Evolutionary conservation across 2,113 vertebrate species (phyloP).

Genomic region (Sceloporus tristichus): DNA sequence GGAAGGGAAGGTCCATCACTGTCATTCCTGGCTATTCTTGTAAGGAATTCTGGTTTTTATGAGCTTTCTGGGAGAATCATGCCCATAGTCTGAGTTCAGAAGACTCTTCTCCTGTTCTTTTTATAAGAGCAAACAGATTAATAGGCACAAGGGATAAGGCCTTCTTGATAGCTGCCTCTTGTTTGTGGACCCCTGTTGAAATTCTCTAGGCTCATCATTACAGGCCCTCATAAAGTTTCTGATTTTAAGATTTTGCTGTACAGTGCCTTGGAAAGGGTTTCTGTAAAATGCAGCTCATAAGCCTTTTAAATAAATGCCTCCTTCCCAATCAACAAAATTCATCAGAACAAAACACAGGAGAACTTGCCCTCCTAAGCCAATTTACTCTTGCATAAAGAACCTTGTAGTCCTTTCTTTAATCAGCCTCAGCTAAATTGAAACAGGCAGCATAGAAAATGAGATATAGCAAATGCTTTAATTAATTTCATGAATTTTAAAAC

Average conservation of each 20-base stretch:
- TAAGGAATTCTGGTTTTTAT: background rate
- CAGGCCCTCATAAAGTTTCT: background rate
- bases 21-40: background rate
- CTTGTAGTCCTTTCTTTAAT: background rate
- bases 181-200: background rate
- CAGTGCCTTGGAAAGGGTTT: background rate
- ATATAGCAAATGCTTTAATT: background rate
- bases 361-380: background rate
- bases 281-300: background rate
- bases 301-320: background rate
- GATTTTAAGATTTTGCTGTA: background rate
- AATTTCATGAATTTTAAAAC: background rate
- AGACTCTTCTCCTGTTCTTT: background rate
- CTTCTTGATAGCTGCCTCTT: no score
- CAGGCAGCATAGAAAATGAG: background rate
- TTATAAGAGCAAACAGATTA: background rate
- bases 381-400: background rate
- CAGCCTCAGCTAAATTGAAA: background rate
- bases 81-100: background rate
- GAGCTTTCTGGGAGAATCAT: background rate
- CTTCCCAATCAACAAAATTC: background rate
- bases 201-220: background rate
- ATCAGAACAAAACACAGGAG: background rate
- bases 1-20: background rate
- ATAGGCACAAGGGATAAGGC: no score